A percentile compares a stretch with the other conserved stretches of the same genome.
These are phyloP conservation scores for Galago senegalensis DNA, from an alignment of 2,797 vertebrate genomes.

Conservation along the genomic window DNA sequence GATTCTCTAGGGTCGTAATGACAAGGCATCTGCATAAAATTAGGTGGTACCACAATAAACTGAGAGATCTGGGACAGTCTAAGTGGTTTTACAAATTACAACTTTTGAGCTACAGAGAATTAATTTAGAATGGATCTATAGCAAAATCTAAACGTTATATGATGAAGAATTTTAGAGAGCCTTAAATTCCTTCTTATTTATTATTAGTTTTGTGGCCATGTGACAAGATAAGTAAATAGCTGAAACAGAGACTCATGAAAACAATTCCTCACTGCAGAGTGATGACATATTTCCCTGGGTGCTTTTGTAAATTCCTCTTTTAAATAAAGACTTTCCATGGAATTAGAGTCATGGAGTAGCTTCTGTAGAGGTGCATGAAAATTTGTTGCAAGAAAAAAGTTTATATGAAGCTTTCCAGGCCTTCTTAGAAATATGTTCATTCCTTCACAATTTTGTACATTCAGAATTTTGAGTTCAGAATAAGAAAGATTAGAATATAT, in stretches of 20 bases:
- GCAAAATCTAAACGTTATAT: neutral
- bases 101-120: neutral
- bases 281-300: neutral
- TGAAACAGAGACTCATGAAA: neutral
- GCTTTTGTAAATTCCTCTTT: conserved; percentile 2
- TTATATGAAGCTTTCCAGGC: neutral
- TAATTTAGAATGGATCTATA: neutral
- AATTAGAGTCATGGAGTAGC: neutral
- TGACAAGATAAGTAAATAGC: conserved; percentile 43
- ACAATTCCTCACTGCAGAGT: neutral
- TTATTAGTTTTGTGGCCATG: conserved; percentile 47
- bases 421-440: conserved; percentile 12
- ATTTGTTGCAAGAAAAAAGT: conserved; percentile 29
- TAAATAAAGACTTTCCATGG: conserved; percentile 21
- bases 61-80: too few relatives aligned
- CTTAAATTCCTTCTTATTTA: conserved; percentile 50
- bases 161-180: conserved; percentile 52
- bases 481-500: neutral
- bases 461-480: conserved; percentile 35
- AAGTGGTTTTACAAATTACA: neutral
- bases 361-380: conserved; percentile 21
- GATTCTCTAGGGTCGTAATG: neutral
- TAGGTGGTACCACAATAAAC: neutral
- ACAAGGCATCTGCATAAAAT: neutral
- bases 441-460: conserved; percentile 49